Percentiles rank a stretch among this genome's conserved stretches.
phyloP scores from a whole-genome alignment of 2,888 invertebrate species.

The Achlya flavicornis region DNA sequence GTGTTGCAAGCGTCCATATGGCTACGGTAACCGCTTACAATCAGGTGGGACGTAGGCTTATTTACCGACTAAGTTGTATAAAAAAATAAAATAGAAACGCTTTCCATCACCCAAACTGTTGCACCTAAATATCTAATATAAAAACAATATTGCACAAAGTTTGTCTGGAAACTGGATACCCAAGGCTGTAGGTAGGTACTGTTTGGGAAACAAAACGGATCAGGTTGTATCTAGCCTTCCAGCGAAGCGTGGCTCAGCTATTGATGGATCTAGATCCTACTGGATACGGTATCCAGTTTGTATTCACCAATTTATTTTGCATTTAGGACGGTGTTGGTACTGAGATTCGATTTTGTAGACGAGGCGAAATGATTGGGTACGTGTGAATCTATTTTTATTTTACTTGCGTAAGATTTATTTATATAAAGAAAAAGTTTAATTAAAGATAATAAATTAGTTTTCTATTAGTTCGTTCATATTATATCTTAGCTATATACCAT shows the following conservation, averaged over 20 bases:
- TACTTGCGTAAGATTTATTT: background rate
- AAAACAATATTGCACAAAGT: slow-evolving; percentile 3
- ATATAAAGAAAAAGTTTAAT: too few species aligned
- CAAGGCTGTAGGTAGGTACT: slow-evolving; percentile 18
- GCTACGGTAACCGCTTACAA: too few species aligned
- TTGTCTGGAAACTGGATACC: background rate
- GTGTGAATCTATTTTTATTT: background rate
- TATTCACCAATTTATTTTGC: slow-evolving; percentile 33
- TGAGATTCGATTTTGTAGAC: slow-evolving; percentile 23
- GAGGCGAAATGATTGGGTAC: slow-evolving; percentile 12
- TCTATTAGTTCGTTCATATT: too few species aligned
- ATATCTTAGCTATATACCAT: too few species aligned
- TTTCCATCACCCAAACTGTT: background rate
- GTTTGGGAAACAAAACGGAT: slow-evolving; percentile 69
- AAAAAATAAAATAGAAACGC: too few species aligned
- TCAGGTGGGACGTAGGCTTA: too few species aligned
- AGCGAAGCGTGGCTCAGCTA: slow-evolving; percentile 34
- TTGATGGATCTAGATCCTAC: slow-evolving; percentile 36
- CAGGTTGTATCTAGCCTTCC: slow-evolving; percentile 59
- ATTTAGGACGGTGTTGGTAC: slow-evolving; percentile 18
- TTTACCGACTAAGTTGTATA: too few species aligned
- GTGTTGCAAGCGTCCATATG: too few species aligned
- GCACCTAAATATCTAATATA: background rate
- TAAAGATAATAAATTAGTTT: too few species aligned
- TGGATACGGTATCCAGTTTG: slow-evolving; percentile 48